Percentiles rank a stretch among this genome's conserved stretches.
Conservation (phyloP, 1,140 invertebrate species). For the Hyles euphorbiae region DNA sequence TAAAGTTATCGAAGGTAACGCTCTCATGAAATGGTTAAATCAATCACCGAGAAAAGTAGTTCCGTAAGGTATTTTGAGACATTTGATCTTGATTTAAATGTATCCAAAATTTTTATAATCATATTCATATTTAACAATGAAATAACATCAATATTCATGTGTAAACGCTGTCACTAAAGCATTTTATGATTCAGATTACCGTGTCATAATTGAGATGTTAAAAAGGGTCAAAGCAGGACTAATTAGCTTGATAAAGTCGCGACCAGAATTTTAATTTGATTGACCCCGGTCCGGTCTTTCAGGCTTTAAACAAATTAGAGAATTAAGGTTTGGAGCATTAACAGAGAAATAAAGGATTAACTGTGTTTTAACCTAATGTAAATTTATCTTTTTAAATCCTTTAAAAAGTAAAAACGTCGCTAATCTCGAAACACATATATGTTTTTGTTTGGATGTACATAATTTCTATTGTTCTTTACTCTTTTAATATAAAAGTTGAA, state of each 20-base stretch:
- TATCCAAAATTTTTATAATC: too few relatives aligned
- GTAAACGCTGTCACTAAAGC: neutral
- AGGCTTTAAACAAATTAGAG: conserved; percentile 1
- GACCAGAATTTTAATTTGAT: conserved; percentile 5
- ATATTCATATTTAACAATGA: too few relatives aligned
- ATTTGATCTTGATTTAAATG: too few relatives aligned
- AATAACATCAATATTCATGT: neutral
- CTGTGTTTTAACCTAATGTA: conserved; percentile 1
- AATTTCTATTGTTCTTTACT: too few relatives aligned
- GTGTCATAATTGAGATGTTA: neutral
- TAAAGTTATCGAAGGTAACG: too few relatives aligned
- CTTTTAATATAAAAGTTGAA: too few relatives aligned
- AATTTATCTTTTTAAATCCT: neutral
- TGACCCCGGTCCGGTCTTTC: neutral
- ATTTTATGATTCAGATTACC: too few relatives aligned
- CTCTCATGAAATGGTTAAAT: too few relatives aligned
- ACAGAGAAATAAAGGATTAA: neutral
- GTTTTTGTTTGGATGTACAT: too few relatives aligned
- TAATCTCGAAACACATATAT: neutral
- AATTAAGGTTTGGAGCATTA: conserved; percentile 1
- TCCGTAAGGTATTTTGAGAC: too few relatives aligned
- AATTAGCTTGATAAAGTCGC: conserved; percentile 12
- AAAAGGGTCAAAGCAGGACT: neutral
- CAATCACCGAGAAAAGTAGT: too few relatives aligned
- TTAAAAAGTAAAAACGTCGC: neutral